A percentile compares a stretch with the other conserved stretches of the same genome.
Evolutionary conservation across 2,888 invertebrate species (phyloP).

Genomic region (Fragum whitleyi): DNA sequence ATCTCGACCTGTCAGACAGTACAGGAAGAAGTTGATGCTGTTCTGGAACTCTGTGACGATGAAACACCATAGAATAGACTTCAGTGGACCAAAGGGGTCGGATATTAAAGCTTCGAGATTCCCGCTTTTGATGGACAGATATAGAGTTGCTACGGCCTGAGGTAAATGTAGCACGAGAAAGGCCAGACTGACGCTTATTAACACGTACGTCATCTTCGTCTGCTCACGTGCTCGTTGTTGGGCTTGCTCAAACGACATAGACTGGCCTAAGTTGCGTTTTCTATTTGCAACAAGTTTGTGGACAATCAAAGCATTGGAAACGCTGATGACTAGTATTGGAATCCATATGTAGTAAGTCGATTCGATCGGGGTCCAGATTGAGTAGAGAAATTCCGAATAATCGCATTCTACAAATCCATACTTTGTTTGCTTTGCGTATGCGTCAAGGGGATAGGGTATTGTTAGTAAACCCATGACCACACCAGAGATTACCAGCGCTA

Average conservation of each 20-base stretch:
- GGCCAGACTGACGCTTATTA: slow-evolving; percentile 5
- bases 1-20: slow-evolving; percentile 16
- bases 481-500: not conserved
- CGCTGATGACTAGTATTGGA: slow-evolving; percentile 12
- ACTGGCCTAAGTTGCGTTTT: slow-evolving; percentile 19
- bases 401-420: slow-evolving; percentile 1
- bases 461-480: not conserved
- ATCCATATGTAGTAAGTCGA: slow-evolving; percentile 34
- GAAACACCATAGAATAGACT: slow-evolving; percentile 12
- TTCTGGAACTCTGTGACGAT: slow-evolving; percentile 25
- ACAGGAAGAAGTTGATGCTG: slow-evolving; percentile 26
- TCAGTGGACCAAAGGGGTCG: slow-evolving; percentile 10
- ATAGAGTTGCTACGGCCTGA: not conserved
- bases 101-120: not conserved
- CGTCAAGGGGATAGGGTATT: not conserved
- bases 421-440: not conserved
- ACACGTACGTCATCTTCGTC: slow-evolving; percentile 24
- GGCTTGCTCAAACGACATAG: slow-evolving; percentile 18
- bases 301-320: slow-evolving; percentile 29
- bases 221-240: slow-evolving; percentile 26
- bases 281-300: not conserved
- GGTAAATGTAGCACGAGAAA: slow-evolving; percentile 40
- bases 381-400: slow-evolving; percentile 12
- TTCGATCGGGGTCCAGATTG: slow-evolving; percentile 26
- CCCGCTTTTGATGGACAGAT: not conserved